Conservation (phyloP, 2,113 vertebrate species). For the Acrocephalus kingi region DNA sequence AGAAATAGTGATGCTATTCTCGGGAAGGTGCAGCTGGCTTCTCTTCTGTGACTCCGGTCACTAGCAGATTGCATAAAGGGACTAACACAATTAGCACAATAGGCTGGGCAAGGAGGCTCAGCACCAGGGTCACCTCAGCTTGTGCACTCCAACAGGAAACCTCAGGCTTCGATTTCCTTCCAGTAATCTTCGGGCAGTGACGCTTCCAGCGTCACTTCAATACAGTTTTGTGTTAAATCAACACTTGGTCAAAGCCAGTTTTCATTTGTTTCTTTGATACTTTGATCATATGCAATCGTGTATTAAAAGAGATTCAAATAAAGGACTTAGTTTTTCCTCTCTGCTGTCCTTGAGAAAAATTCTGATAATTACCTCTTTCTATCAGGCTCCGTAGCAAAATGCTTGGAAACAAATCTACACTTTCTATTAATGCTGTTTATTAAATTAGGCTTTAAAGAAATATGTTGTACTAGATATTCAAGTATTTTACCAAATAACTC, state of each 20-base stretch:
- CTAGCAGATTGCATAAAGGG: not conserved
- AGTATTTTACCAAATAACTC: not conserved
- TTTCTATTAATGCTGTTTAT: not conserved
- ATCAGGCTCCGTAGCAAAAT: not conserved
- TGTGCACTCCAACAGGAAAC: not conserved
- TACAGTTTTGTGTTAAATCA: not conserved
- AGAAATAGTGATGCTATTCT: constrained; percentile 47
- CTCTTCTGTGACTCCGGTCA: not conserved
- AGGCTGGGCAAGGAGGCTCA: not conserved
- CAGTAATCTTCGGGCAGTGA: not conserved
- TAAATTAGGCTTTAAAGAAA: not conserved
- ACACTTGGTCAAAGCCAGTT: not conserved
- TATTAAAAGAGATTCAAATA: not conserved
- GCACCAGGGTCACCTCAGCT: not conserved
- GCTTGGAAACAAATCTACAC: not conserved
- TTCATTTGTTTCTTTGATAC: not conserved
- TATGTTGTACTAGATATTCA: not conserved
- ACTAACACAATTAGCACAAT: not conserved
- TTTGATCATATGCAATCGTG: rapidly evolving
- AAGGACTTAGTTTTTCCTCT: not conserved
- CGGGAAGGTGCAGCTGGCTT: constrained; percentile 13
- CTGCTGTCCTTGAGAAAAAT: not conserved
- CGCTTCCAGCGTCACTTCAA: not conserved
- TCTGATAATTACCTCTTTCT: not conserved
- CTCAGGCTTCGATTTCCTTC: not conserved